Base-by-base conservation (phyloP, 2,113 vertebrate species). In the Steatornis caripensis region DNA sequence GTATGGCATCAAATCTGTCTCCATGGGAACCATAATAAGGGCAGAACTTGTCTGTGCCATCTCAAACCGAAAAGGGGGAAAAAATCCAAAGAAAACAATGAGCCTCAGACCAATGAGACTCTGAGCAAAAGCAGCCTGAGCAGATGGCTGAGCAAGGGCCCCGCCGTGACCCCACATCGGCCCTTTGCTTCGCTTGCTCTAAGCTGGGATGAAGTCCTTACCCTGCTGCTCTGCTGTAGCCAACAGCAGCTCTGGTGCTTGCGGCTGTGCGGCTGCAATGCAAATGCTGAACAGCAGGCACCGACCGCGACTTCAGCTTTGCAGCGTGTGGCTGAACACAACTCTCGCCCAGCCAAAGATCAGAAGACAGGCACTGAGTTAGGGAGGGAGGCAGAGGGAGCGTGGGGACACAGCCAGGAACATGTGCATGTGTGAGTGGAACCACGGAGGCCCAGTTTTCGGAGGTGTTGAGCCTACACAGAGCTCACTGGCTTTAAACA, bases 281-380 rank as follows among this genome's bases (percentile, higher is more conserved):
- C 62, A 49, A 53, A 60, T 1, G 5, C 55, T 9, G 43, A 82
- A 34, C n/a, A 6, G 69, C 0, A n/a, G 58, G 20, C 75, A 46
- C 46, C 1, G 4, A 17, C 45, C 7, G 0, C 2, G 0, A 12
- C 46, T 24, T 30, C 37, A 15, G 37, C 49, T 64, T 16, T 3
- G 9, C 26, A 8, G 23, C 0, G 0, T 0, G 43, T 2, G 51
- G 55, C 22, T n/a, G 37, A 41, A 61, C 26, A 9, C 0, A 0
- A 14, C 36, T 36, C 58, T 26, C 1, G 0, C 49, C 43, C 60
- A 41, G 39, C 10, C 60, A 10, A 46, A n/a, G 45, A 45, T 11
- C 8, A 30, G 55, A 18, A 46, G 51, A 20, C 53, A 30, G 37
- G 46, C 22, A n/a, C 39, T 1, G 9, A 22, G 22, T 1, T 1